These are phyloP conservation scores for Himalopsyche tibetana DNA, from an alignment of 2,888 invertebrate species.

Conservation along the genomic window DNA sequence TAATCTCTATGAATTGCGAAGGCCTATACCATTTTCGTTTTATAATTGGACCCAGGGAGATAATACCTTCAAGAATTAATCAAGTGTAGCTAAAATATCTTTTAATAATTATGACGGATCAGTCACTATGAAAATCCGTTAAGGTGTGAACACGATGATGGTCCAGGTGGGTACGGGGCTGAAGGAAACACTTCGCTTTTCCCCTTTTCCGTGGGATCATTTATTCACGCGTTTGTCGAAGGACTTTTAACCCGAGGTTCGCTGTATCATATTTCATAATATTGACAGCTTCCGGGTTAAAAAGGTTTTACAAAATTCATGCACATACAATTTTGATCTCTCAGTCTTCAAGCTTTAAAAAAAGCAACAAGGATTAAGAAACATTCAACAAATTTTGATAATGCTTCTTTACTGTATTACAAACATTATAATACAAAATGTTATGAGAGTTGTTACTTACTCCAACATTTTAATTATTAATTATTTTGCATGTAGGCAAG, in stretches of 20 bases:
- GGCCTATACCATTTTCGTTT: not conserved
- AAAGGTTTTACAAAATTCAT: constrained; percentile 34
- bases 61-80: not conserved
- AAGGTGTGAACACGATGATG: not conserved
- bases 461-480: too few relatives aligned
- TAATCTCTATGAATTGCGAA: too few relatives aligned
- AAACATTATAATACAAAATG: too few relatives aligned
- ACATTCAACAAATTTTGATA: too few relatives aligned
- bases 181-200: constrained; percentile 42
- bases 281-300: constrained; percentile 42
- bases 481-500: too few relatives aligned
- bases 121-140: not conserved
- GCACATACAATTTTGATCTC: not conserved
- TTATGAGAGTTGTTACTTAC: too few relatives aligned
- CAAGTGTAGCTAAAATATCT: not conserved
- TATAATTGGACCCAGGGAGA: not conserved
- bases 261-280: constrained; percentile 35
- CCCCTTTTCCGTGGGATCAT: constrained; percentile 6
- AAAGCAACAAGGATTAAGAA: not conserved
- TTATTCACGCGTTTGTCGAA: constrained; percentile 42
- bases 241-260: constrained; percentile 35
- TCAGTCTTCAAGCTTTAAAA: not conserved
- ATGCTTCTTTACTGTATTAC: too few relatives aligned
- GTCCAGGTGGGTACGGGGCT: not conserved
- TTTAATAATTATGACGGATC: not conserved